Percentiles rank a stretch among this genome's conserved stretches.
phyloP scores from a whole-genome alignment of 1,140 invertebrate genomes.

The Aphis craccivora region DNA sequence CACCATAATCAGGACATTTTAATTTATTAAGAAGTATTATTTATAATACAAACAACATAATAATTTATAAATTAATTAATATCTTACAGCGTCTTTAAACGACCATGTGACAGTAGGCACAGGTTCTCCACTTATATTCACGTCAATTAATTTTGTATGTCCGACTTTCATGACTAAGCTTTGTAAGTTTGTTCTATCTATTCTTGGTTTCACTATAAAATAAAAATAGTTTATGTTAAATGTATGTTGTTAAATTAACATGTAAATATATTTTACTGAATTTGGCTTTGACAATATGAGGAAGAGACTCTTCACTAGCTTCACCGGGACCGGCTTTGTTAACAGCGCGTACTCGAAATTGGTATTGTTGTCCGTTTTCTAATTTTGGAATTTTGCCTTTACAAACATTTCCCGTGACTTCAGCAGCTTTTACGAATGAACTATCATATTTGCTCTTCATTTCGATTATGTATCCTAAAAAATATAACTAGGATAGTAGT shows the following conservation, averaged over 20 bases:
- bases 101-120: constrained; percentile 91
- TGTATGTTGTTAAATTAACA: constrained; percentile 14
- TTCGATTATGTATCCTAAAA: constrained; percentile 87
- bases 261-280: constrained; percentile 74
- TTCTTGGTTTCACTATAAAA: constrained; percentile 85
- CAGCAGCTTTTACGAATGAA: constrained; percentile 75
- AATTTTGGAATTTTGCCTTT: constrained; percentile 86
- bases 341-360: constrained; percentile 92
- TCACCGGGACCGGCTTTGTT: constrained; percentile 97
- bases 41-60: not conserved
- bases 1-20: not conserved
- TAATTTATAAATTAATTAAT: not conserved
- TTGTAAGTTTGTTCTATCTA: constrained; percentile 90
- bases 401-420: constrained; percentile 79
- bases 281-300: constrained; percentile 93
- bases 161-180: constrained; percentile 87
- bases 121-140: constrained; percentile 94
- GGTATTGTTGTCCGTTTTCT: constrained; percentile 92
- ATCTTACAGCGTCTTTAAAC: constrained; percentile 75
- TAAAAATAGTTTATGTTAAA: constrained; percentile 59
- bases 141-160: constrained; percentile 86
- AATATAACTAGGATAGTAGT: not conserved
- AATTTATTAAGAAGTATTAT: not conserved
- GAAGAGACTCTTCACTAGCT: constrained; percentile 92
- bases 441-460: constrained; percentile 78